Evolutionary conservation across 2,888 invertebrate genomes (phyloP).

Genomic region (Mayetiola destructor): DNA sequence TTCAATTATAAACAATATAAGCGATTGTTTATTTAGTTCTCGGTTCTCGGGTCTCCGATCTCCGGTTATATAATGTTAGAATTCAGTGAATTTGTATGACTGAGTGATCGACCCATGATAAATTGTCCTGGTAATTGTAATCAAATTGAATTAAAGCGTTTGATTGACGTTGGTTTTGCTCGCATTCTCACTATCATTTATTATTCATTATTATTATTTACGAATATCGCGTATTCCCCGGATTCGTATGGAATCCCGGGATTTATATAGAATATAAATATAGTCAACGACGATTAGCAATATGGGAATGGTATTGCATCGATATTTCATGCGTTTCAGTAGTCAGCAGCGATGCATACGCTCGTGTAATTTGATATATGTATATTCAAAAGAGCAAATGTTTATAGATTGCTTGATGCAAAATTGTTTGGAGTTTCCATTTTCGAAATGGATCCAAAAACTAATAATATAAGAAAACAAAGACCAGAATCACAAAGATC

Average conservation of each 20-base stretch:
- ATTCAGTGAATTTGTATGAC: too few relatives aligned
- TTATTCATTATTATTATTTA: too few relatives aligned
- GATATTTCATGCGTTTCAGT: too few relatives aligned
- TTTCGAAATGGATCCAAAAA: neutral
- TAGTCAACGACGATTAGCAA: too few relatives aligned
- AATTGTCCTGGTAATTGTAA: constrained; percentile 10
- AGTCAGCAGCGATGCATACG: too few relatives aligned
- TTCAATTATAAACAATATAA: neutral
- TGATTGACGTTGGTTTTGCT: constrained; percentile 3
- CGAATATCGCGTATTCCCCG: too few relatives aligned
- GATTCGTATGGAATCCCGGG: neutral
- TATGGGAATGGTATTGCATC: too few relatives aligned
- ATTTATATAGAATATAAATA: too few relatives aligned
- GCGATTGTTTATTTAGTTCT: neutral
- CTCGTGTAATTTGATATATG: constrained; percentile 1
- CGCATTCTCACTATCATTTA: neutral
- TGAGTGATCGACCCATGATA: too few relatives aligned
- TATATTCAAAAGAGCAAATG: neutral
- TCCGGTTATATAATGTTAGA: too few relatives aligned
- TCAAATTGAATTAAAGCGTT: constrained; percentile 7
- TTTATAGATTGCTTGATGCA: neutral
- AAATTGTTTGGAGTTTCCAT: neutral
- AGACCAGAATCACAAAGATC: neutral
- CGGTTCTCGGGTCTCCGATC: neutral
- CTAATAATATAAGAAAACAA: neutral